These are phyloP conservation scores for Acanthosepion lycidas DNA, from an alignment of 2,888 invertebrate genomes.

Conservation along the genomic window DNA sequence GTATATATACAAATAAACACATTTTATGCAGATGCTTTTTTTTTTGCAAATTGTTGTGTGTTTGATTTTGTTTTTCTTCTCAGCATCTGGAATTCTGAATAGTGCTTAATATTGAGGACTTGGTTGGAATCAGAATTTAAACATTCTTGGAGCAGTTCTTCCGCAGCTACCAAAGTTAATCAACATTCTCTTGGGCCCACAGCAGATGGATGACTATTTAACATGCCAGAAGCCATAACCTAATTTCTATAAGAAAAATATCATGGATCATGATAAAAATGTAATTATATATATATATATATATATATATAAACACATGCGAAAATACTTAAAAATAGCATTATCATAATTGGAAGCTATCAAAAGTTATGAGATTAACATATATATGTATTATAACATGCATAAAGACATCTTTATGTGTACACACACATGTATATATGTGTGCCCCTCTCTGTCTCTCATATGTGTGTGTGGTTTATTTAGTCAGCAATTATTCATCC, in stretches of 20 bases:
- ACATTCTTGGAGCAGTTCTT: neutral
- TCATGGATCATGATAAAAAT: neutral
- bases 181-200: neutral
- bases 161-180: neutral
- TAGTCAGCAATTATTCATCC: no score
- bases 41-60: neutral
- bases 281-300: no score
- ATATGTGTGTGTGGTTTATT: neutral
- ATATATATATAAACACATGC: no score
- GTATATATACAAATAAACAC: neutral
- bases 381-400: neutral
- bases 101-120: neutral
- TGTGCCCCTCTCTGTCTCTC: neutral
- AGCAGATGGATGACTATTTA: conserved; percentile 33
- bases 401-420: no score
- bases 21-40: neutral
- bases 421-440: neutral
- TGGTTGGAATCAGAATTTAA: neutral
- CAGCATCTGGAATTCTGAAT: neutral
- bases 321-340: no score
- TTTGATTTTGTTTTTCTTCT: neutral
- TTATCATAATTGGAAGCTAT: no score
- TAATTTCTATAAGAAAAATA: neutral
- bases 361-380: neutral
- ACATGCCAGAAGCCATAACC: neutral